A percentile compares a stretch with the other conserved stretches of the same genome.
phyloP scores from a whole-genome alignment of 2,888 invertebrate species.

The Oscheius myriophilus region DNA sequence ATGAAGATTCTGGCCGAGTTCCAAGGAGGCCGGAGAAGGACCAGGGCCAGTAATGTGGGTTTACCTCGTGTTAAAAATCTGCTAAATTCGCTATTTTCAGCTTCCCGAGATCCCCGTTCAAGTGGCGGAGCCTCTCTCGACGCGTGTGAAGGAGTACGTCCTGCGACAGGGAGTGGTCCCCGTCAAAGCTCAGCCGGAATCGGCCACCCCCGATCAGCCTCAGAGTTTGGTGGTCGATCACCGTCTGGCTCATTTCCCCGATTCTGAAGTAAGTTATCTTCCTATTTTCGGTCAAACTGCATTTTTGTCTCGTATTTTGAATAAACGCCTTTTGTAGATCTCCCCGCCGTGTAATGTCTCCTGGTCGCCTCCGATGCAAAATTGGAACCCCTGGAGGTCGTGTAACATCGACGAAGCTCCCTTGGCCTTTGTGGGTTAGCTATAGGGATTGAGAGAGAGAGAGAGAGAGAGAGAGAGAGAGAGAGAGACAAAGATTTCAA shows the following conservation, averaged over 20 bases:
- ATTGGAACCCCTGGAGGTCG: conserved; percentile 97
- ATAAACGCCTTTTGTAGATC: background rate
- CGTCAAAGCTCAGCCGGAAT: conserved; percentile 50
- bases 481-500: too few relatives aligned
- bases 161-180: conserved; percentile 39
- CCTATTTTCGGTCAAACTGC: conserved; percentile 1
- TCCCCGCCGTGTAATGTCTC: conserved; percentile 81
- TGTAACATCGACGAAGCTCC: conserved; percentile 94
- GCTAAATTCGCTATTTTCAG: conserved; percentile 55
- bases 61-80: background rate
- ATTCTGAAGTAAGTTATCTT: conserved; percentile 76
- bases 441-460: too few relatives aligned
- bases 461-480: too few relatives aligned
- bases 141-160: conserved; percentile 69
- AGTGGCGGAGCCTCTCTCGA: conserved; percentile 80
- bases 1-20: conserved; percentile 44
- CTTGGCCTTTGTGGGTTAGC: conserved; percentile 72
- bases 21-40: conserved; percentile 36
- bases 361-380: conserved; percentile 93
- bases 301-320: too few relatives aligned
- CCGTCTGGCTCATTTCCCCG: conserved; percentile 78
- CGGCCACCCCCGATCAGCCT: conserved; percentile 61
- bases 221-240: conserved; percentile 76
- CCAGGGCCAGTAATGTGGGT: conserved; percentile 34
- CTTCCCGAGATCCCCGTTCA: conserved; percentile 77